These are phyloP conservation scores for Boloria euphrosyne DNA, from an alignment of 2,888 invertebrate species.

Conservation along the genomic window DNA sequence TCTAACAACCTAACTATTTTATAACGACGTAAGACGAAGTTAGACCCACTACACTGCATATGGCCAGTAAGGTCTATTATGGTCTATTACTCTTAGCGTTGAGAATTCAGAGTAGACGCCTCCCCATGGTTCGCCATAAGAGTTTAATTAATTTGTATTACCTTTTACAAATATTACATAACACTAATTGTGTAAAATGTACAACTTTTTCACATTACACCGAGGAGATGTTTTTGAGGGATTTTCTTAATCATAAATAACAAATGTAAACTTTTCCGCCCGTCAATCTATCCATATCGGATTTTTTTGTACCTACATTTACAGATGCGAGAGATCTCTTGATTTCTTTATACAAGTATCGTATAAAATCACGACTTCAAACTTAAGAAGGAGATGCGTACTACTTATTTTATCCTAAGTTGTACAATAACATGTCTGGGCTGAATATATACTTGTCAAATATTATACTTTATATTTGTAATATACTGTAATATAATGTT, in stretches of 20 bases:
- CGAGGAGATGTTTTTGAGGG: constrained; percentile 60
- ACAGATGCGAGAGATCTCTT: no score
- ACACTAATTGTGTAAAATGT: background rate
- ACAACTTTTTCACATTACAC: constrained; percentile 30
- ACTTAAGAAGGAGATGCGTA: constrained; percentile 24
- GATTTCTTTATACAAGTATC: constrained; percentile 21
- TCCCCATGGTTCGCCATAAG: no score
- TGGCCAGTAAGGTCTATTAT: background rate
- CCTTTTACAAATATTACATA: background rate
- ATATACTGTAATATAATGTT: no score
- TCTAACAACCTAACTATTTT: no score
- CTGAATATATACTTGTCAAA: no score
- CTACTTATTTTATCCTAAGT: constrained; percentile 28
- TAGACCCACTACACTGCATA: no score
- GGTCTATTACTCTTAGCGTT: background rate
- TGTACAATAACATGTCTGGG: constrained; percentile 20
- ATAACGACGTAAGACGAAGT: no score
- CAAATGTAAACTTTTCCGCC: constrained; percentile 70
- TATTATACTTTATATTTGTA: no score
- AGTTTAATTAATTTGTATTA: no score
- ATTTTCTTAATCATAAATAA: constrained; percentile 75
- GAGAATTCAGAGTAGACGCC: background rate
- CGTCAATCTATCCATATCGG: constrained; percentile 68
- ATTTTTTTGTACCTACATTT: constrained; percentile 36
- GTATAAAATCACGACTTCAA: constrained; percentile 25